Percentiles rank a stretch among this genome's conserved stretches.
Evolutionary conservation across 2,888 invertebrate species (phyloP).

Genomic region (Caenorhabditis sp.): DNA sequence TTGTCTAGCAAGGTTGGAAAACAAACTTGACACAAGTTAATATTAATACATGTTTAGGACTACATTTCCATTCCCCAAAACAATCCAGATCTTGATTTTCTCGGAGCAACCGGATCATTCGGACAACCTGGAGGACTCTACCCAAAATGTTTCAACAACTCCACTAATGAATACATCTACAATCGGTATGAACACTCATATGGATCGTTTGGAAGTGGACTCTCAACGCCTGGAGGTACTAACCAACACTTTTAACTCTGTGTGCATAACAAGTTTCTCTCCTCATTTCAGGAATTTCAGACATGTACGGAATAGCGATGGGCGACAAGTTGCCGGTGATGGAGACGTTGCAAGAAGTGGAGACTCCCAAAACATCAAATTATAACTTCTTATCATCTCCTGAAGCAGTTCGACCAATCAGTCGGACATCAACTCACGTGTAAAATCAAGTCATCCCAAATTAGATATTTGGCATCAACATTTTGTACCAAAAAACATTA

Average conservation of each 20-base stretch:
- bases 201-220: constrained; percentile 72
- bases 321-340: constrained; percentile 67
- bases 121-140: constrained; percentile 66
- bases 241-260: constrained; percentile 35
- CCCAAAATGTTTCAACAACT: constrained; percentile 73
- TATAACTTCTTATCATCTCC: constrained; percentile 69
- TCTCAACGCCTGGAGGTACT: constrained; percentile 70
- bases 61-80: constrained; percentile 82
- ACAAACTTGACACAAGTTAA: not conserved
- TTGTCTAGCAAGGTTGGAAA: constrained; percentile 69
- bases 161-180: constrained; percentile 71
- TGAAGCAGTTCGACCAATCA: constrained; percentile 68
- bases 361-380: constrained; percentile 72
- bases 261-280: constrained; percentile 26
- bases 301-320: constrained; percentile 65
- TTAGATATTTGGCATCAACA: no score
- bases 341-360: constrained; percentile 75
- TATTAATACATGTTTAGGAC: constrained; percentile 68
- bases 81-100: constrained; percentile 82
- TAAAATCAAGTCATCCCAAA: no score
- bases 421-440: constrained; percentile 79
- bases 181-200: constrained; percentile 72
- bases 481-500: no score
- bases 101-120: constrained; percentile 70
- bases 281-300: constrained; percentile 65